Evolutionary conservation across 2,888 invertebrate genomes (phyloP), one percentile per base, ranked within the genome.

Genomic region (Rhogogaster chlorosoma): DNA sequence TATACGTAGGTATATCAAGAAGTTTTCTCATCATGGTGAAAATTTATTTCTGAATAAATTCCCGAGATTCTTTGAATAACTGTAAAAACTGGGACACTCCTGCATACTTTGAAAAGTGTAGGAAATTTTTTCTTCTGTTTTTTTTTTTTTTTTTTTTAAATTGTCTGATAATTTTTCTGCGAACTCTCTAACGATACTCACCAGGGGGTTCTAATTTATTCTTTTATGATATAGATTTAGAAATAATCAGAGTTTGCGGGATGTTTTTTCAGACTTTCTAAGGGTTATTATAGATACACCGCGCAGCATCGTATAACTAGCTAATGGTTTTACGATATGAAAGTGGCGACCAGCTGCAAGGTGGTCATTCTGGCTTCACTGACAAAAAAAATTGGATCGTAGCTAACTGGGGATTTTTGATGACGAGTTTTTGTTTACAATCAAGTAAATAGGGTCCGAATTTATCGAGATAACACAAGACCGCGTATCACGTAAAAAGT

Each of bases 271-370:
- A n/a, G 6, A 5, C 53, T 53, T 53, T n/a, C 12, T 10, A 45
- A 15, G 12, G 42, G 42, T 45, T 45, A 45, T 45, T 71, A 71
- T 73, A 73, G n/a, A n/a, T 38, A 15, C 29, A n/a, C n/a, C n/a
- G n/a, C 12, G 18, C 38, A 73, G 22, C 22, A n/a, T 73, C 73
- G 12, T 73, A 73, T 38, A 42, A 42, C n/a, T n/a, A n/a, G 9
- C 42, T 73, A 45, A 73, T 73, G 73, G 42, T n/a, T 73, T 73
- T 73, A 73, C 38, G 22, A 38, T 26, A 22, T 42, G 26, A 73
- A 42, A 73, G 10, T 73, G 73, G 26, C 18, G 26, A 38, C 15
- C 22, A 38, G 38, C 29, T 73, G 29, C 29, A 32, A 32, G 5
- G 67, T 67, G 29, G 67, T 67, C 12, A 32, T 32, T 67, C 32